phyloP scores from a whole-genome alignment of 2,888 invertebrate genomes.

The Brenthis ino region DNA sequence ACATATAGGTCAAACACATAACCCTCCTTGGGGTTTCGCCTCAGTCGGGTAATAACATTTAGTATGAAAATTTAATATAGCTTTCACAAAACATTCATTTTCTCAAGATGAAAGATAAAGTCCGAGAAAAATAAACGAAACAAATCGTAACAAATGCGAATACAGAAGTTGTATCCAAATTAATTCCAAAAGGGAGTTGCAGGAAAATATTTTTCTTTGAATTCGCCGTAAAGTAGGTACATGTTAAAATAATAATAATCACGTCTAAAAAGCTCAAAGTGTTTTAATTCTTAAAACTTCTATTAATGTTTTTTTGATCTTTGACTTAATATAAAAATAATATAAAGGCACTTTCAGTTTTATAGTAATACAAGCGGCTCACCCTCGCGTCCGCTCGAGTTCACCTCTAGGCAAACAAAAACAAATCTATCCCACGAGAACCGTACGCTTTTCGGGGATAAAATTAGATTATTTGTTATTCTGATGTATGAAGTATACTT shows the following conservation, averaged over 20 bases:
- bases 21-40: no score
- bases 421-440: no score
- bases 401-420: no score
- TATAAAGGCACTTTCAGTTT: no score
- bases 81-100: conserved; percentile 16
- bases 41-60: conserved; percentile 2
- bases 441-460: no score
- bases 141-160: conserved; percentile 29
- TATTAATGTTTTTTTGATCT: neutral
- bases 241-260: conserved; percentile 12
- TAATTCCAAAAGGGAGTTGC: conserved; percentile 26
- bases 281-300: neutral
- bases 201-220: conserved; percentile 22
- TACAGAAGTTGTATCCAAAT: conserved; percentile 23
- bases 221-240: conserved; percentile 11
- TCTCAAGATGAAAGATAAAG: conserved; percentile 21
- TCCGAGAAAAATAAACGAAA: conserved; percentile 26
- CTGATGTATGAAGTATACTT: no score
- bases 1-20: no score
- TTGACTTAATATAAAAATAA: no score
- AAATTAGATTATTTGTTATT: no score
- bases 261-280: conserved; percentile 1
- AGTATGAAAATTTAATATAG: conserved; percentile 18
- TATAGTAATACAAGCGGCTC: no score
- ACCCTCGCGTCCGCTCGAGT: no score